Evolutionary conservation across 2,888 invertebrate species (phyloP).

Genomic region (Euplexia lucipara): DNA sequence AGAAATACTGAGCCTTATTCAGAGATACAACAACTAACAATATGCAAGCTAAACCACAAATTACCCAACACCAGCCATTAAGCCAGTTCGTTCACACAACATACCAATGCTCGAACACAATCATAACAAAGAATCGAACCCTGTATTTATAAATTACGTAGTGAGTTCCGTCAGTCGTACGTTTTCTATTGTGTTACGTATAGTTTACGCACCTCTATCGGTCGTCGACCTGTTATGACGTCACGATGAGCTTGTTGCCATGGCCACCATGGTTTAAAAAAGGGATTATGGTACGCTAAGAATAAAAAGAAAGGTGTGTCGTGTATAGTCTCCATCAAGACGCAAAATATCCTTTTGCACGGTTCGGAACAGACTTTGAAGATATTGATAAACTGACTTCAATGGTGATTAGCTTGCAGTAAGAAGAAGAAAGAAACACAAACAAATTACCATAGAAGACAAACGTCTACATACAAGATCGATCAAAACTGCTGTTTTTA

Average conservation of each 20-base stretch:
- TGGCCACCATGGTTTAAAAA: constrained; percentile 29
- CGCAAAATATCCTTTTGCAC: background rate
- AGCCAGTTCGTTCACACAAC: constrained; percentile 38
- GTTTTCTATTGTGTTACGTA: constrained; percentile 50
- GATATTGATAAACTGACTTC: background rate
- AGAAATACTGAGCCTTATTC: background rate
- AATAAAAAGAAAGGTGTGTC: too few species aligned
- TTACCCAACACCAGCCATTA: constrained; percentile 1
- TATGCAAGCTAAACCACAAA: constrained; percentile 1
- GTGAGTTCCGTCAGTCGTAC: constrained; percentile 37
- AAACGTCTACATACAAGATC: background rate
- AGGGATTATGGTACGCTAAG: too few species aligned
- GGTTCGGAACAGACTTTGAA: background rate
- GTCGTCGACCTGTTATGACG: constrained; percentile 48
- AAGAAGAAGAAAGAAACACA: too few species aligned
- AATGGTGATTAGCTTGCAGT: too few species aligned
- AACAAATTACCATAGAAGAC: too few species aligned
- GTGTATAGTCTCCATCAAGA: background rate
- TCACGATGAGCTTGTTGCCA: constrained; percentile 44
- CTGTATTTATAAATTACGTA: constrained; percentile 48
- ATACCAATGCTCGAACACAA: constrained; percentile 25
- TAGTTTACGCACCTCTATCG: constrained; percentile 42
- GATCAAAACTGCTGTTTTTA: too few species aligned
- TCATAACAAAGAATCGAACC: constrained; percentile 45
- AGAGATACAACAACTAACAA: background rate